phyloP scores from a whole-genome alignment of 2,113 vertebrate genomes.

The Tupaia chinensis region DNA sequence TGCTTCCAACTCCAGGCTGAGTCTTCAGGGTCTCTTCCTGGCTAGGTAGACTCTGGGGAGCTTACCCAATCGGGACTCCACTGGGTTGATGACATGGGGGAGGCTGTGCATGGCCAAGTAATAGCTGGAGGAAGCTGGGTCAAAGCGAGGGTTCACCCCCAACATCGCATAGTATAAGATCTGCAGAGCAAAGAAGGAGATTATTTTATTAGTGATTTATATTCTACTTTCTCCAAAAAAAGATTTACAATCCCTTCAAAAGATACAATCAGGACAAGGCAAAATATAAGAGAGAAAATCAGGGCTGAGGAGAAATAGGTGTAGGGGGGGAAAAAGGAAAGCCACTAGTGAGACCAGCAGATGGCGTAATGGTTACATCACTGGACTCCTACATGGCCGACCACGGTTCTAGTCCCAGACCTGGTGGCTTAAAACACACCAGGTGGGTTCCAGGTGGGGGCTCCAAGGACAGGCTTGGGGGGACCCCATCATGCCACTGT shows the following conservation, averaged over 20 bases:
- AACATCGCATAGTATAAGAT: conserved; percentile 94
- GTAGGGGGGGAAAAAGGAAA: neutral
- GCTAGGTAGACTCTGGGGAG: neutral
- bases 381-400: too few relatives aligned
- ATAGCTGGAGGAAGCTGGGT: conserved; percentile 90
- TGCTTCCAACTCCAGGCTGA: neutral
- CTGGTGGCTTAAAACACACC: too few relatives aligned
- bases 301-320: neutral
- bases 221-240: neutral
- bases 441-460: too few relatives aligned
- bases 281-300: conserved; percentile 14
- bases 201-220: neutral
- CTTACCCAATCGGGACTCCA: conserved; percentile 96
- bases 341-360: neutral
- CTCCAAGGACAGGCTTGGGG: too few relatives aligned
- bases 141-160: conserved; percentile 95
- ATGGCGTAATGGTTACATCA: too few relatives aligned
- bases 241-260: neutral
- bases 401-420: too few relatives aligned
- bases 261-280: conserved; percentile 9
- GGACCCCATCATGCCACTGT: too few relatives aligned
- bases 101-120: conserved; percentile 93
- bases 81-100: conserved; percentile 97
- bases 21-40: neutral
- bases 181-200: conserved; percentile 79